phyloP scores from a whole-genome alignment of 2,888 invertebrate genomes.

The Gari tellinella region DNA sequence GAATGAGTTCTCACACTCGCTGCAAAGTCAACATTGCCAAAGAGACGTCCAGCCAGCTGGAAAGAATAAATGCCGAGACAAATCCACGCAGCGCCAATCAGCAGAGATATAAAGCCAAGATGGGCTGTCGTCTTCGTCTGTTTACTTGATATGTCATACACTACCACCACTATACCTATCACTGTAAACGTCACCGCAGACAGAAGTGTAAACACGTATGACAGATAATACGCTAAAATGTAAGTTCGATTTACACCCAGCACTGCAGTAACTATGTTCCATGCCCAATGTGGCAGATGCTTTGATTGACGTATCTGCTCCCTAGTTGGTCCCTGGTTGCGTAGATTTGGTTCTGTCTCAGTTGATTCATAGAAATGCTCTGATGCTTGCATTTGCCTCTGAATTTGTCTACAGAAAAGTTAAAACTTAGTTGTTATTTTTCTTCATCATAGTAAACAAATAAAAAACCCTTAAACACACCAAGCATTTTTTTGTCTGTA shows the following conservation, averaged over 20 bases:
- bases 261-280: slow-evolving; percentile 79
- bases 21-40: slow-evolving; percentile 82
- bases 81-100: slow-evolving; percentile 83
- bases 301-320: slow-evolving; percentile 71
- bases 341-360: slow-evolving; percentile 11
- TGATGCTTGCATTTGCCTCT: slow-evolving; percentile 3
- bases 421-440: not conserved
- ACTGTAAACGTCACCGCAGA: slow-evolving; percentile 75
- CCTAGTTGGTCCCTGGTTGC: not conserved
- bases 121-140: slow-evolving; percentile 80
- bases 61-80: slow-evolving; percentile 84
- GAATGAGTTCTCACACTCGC: slow-evolving; percentile 84
- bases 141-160: slow-evolving; percentile 80
- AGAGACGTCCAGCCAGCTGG: slow-evolving; percentile 83
- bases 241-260: slow-evolving; percentile 75
- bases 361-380: slow-evolving; percentile 48
- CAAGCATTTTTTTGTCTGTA: too few species aligned
- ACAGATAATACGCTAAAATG: slow-evolving; percentile 66
- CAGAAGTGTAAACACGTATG: slow-evolving; percentile 71
- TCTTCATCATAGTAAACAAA: not conserved
- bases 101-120: slow-evolving; percentile 80
- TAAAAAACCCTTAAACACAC: too few species aligned
- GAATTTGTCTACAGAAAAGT: slow-evolving; percentile 6
- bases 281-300: slow-evolving; percentile 81
- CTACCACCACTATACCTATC: slow-evolving; percentile 78